Evolutionary conservation across 2,797 vertebrate genomes (phyloP), one percentile per base, ranked within the genome.

Genomic region (Sebastes steindachneri): DNA sequence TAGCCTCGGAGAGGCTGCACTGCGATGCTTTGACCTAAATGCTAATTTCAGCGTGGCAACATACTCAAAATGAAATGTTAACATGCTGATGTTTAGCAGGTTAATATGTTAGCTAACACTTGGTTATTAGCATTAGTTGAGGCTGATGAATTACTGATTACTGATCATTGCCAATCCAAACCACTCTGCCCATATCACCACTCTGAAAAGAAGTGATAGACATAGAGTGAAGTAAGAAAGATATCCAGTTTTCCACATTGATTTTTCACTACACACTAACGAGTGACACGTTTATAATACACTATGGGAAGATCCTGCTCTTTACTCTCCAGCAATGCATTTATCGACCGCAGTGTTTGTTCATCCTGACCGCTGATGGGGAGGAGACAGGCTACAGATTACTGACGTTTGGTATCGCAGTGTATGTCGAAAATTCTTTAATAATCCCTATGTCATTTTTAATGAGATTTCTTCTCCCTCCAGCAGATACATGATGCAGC

Each of bases 371-470:
- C 29, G 75, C 19, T 81, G 68, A 87, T 31, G 37, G 63, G 35
- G 26, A 64, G 8, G 19, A 69, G 83, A 87, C 82, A 80, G 53
- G 66, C 78, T 57, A 48, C 82, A 85, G 82, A 88, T 91, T 81
- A 81, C 77, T 86, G 62, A 63, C 10, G 19, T 81, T 74, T 70
- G 64, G 64, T 75, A 82, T 83, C 69, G 64, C 67, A 65, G 73
- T 67, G 41, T 75, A 70, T 59, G 74, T 53, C 87, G 75, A 76
- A 84, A 84, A 84, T 57, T 55, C 79, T 88, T 79, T 85, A 84
- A 88, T 90, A 88, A 91, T 88, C 67, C 54, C 45, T 60, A 15
- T 91, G 91, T 89, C 86, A 84, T 65, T 89, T 89, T 90, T 92
- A 88, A 91, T 93, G 83, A 91, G 87, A 84, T 87, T 82, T 84